Conservation (phyloP, 2,797 vertebrate genomes). For the Salarias fasciatus region DNA sequence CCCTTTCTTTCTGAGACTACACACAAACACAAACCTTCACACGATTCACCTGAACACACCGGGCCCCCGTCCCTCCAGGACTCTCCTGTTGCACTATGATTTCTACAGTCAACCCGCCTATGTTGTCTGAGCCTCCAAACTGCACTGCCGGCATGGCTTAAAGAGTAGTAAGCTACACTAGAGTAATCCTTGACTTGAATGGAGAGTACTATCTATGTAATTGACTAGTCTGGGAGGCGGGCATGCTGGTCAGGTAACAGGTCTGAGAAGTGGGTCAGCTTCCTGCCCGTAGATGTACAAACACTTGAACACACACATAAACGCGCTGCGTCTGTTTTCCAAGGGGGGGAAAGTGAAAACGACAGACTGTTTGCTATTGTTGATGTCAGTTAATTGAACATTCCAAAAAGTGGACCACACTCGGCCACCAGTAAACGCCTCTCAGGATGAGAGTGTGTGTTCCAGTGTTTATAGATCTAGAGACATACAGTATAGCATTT, state of each 20-base stretch:
- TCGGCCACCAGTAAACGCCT: constrained; percentile 59
- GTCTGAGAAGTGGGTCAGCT: constrained; percentile 34
- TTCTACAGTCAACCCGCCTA: constrained; percentile 55
- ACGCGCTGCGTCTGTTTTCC: constrained; percentile 47
- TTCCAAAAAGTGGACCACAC: constrained; percentile 74
- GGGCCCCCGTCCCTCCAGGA: constrained; percentile 46
- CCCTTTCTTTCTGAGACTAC: constrained; percentile 54
- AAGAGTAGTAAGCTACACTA: constrained; percentile 61
- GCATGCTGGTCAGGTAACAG: constrained; percentile 38
- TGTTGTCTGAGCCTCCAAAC: constrained; percentile 71
- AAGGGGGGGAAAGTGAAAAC: constrained; percentile 4
- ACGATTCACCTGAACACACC: constrained; percentile 31
- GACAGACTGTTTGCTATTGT: constrained; percentile 68
- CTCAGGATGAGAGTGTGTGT: constrained; percentile 73
- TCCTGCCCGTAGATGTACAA: constrained; percentile 61
- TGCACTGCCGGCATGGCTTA: constrained; percentile 74
- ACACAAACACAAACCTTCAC: constrained; percentile 29
- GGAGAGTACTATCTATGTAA: constrained; percentile 58
- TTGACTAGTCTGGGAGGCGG: constrained; percentile 41
- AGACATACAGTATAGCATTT: constrained; percentile 60
- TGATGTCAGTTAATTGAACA: constrained; percentile 81
- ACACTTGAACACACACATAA: constrained; percentile 67
- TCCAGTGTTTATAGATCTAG: constrained; percentile 70
- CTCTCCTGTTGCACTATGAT: constrained; percentile 72
- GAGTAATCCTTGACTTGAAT: constrained; percentile 67